Percentiles rank a stretch among this genome's conserved stretches.
Conservation (phyloP, 2,797 vertebrate genomes). For the Cryptoprocta ferox region DNA sequence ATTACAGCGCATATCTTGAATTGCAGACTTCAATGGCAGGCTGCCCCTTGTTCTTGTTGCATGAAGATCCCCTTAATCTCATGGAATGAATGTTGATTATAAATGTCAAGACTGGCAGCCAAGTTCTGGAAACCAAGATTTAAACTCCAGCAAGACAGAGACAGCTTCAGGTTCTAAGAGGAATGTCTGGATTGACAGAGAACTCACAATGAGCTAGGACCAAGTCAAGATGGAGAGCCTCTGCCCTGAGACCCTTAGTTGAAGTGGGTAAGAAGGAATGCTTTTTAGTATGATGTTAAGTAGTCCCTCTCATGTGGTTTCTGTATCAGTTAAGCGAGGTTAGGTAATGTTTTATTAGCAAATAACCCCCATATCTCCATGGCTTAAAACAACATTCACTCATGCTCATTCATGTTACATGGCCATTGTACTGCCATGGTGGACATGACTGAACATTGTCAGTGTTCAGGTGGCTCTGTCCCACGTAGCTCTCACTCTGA, state of each 20-base stretch:
- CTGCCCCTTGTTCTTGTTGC: background rate
- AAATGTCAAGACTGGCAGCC: background rate
- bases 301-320: background rate
- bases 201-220: background rate
- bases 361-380: background rate
- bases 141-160: constrained; percentile 8
- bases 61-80: background rate
- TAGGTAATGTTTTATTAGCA: background rate
- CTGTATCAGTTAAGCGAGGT: background rate
- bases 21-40: background rate
- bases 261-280: background rate
- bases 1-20: background rate
- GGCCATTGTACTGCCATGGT: too few relatives aligned
- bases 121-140: background rate
- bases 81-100: background rate
- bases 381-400: constrained; percentile 1
- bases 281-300: background rate
- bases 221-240: background rate
- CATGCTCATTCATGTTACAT: background rate
- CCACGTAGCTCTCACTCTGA: constrained; percentile 7
- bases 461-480: background rate
- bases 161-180: background rate
- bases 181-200: background rate
- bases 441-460: too few relatives aligned
- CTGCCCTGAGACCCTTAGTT: background rate